A percentile compares a stretch with the other conserved stretches of the same genome.
These are phyloP conservation scores for Acrocephalus kingi DNA, from an alignment of 2,113 vertebrate genomes.

Conservation along the genomic window DNA sequence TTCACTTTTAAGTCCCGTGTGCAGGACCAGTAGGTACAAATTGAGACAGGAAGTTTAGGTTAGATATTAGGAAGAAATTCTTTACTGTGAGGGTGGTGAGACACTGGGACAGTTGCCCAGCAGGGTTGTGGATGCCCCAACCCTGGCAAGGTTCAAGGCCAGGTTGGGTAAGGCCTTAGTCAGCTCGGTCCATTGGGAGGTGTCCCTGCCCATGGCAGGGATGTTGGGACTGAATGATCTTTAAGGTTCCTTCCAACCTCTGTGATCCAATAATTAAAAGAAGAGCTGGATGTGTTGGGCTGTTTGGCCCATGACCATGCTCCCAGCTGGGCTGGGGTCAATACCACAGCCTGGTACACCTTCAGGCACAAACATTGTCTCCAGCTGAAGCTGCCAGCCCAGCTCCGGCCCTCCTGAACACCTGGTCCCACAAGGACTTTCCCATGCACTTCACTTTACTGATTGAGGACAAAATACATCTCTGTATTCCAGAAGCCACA, in stretches of 20 bases:
- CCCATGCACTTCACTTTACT: rapidly evolving
- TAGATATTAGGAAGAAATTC: rapidly evolving
- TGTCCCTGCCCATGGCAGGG: neutral
- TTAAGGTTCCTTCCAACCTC: neutral
- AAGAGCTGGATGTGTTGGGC: neutral
- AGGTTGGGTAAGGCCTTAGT: neutral
- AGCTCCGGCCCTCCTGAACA: rapidly evolving
- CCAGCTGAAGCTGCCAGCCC: neutral
- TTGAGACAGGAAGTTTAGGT: neutral
- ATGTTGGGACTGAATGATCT: neutral
- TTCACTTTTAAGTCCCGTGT: neutral
- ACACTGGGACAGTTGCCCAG: neutral
- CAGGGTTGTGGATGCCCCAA: rapidly evolving
- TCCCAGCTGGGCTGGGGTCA: neutral
- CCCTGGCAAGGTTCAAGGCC: neutral
- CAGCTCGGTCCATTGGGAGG: neutral
- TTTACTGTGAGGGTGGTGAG: neutral
- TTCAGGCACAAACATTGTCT: neutral
- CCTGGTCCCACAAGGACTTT: neutral
- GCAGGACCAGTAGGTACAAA: neutral
- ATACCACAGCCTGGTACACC: neutral
- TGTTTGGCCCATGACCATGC: rapidly evolving
- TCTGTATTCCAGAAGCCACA: rapidly evolving
- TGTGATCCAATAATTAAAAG: neutral
- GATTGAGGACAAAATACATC: neutral